These are phyloP conservation scores for Dryoscopus gambensis DNA, from an alignment of 2,113 vertebrate genomes.

Conservation along the genomic window DNA sequence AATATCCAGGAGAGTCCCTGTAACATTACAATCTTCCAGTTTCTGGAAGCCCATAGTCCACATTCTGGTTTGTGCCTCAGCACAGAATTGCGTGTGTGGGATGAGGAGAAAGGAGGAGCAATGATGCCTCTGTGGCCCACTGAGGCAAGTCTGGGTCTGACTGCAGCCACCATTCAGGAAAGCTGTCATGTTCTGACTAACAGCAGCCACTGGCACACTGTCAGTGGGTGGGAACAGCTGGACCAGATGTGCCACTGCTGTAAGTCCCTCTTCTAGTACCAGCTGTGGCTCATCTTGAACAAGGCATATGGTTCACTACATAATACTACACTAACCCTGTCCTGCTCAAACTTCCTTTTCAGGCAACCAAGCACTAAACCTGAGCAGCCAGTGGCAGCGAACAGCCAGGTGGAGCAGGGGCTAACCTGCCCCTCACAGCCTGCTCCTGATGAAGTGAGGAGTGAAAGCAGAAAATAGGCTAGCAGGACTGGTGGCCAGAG, in stretches of 20 bases:
- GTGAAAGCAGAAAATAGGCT: not conserved
- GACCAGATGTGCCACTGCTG: not conserved
- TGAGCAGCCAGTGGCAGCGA: not conserved
- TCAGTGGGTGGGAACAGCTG: not conserved
- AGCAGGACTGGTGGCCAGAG: not conserved
- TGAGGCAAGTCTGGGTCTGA: not conserved
- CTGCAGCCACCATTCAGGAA: not conserved
- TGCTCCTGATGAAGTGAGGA: not conserved
- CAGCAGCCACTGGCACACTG: not conserved
- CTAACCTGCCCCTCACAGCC: not conserved
- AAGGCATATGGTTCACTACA: not conserved
- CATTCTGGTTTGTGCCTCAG: not conserved
- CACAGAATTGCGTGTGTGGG: not conserved
- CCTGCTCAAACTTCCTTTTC: not conserved
- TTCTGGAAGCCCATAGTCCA: not conserved
- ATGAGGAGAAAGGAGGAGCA: not conserved
- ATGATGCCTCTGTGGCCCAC: not conserved
- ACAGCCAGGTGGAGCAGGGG: not conserved
- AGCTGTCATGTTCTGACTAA: not conserved
- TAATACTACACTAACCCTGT: not conserved
- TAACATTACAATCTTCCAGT: not conserved
- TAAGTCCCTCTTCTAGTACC: not conserved
- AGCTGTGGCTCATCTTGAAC: not conserved
- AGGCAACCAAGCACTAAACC: not conserved
- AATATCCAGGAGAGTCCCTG: not conserved